A percentile compares a stretch with the other conserved stretches of the same genome.
These are phyloP conservation scores for Papilio helenus DNA, from an alignment of 1,140 invertebrate genomes.

Conservation along the genomic window DNA sequence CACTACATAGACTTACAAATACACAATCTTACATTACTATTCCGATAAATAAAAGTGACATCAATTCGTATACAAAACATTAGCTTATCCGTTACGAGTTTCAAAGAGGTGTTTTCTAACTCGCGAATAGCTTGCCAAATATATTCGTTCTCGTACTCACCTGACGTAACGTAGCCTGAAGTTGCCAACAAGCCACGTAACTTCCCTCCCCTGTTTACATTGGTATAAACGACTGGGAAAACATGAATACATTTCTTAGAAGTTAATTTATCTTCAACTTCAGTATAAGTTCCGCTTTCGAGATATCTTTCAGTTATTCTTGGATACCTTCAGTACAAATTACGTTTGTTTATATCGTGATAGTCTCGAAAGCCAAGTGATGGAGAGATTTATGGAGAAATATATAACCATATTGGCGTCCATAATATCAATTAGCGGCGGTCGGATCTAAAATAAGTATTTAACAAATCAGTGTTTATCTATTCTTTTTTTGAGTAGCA, in stretches of 20 bases:
- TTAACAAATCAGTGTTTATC: too few species aligned
- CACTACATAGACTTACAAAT: not conserved
- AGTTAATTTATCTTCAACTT: constrained; percentile 30
- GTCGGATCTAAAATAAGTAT: too few species aligned
- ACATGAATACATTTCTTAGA: constrained; percentile 22
- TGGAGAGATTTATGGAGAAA: too few species aligned
- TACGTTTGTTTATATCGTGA: not conserved
- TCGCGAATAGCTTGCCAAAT: constrained; percentile 22
- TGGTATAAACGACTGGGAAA: constrained; percentile 26
- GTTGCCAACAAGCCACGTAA: constrained; percentile 10
- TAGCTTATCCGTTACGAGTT: constrained; percentile 23
- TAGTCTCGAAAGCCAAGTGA: too few species aligned
- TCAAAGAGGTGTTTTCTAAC: constrained; percentile 20
- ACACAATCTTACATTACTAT: not conserved
- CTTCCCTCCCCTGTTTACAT: constrained; percentile 11
- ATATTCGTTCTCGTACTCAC: constrained; percentile 31
- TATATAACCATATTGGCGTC: too few species aligned
- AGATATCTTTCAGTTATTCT: constrained; percentile 19
- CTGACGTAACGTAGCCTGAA: constrained; percentile 27
- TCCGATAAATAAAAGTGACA: not conserved
- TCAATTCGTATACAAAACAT: constrained; percentile 15
- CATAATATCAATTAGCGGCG: too few species aligned
- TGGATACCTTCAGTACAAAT: not conserved
- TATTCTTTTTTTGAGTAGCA: too few species aligned
- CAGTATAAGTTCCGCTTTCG: not conserved